These are phyloP conservation scores for Zaprionus nigranus DNA, from an alignment of 1,140 invertebrate species.

Conservation along the genomic window DNA sequence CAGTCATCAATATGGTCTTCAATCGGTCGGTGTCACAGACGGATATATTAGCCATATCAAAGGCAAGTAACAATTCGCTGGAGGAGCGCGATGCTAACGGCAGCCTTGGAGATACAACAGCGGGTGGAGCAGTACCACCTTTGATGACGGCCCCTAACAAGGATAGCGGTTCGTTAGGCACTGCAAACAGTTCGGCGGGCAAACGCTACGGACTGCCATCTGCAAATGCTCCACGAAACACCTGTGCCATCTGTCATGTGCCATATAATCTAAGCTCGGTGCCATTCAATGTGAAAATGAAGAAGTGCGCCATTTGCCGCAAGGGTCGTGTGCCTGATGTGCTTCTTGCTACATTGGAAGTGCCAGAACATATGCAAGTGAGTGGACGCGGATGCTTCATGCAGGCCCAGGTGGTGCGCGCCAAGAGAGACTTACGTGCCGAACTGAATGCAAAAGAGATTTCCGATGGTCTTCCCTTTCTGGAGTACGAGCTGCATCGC, in stretches of 20 bases:
- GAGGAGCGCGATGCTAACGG: slow-evolving; percentile 72
- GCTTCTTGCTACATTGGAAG: slow-evolving; percentile 94
- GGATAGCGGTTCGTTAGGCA: slow-evolving; percentile 59
- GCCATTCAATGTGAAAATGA: slow-evolving; percentile 88
- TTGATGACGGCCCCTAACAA: slow-evolving; percentile 34
- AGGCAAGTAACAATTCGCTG: slow-evolving; percentile 60
- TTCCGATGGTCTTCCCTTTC: slow-evolving; percentile 95
- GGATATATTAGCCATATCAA: slow-evolving; percentile 72
- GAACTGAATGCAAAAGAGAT: slow-evolving; percentile 97
- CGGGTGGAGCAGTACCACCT: background rate
- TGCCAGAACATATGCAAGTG: slow-evolving; percentile 90
- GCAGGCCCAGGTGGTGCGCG: slow-evolving; percentile 91
- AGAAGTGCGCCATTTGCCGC: slow-evolving; percentile 89
- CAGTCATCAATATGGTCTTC: slow-evolving; percentile 89
- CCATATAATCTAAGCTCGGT: slow-evolving; percentile 90
- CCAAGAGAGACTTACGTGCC: slow-evolving; percentile 91
- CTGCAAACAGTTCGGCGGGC: slow-evolving; percentile 49
- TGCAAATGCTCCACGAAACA: slow-evolving; percentile 58
- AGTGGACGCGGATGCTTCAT: slow-evolving; percentile 90
- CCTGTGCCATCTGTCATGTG: slow-evolving; percentile 90
- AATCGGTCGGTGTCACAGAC: slow-evolving; percentile 79
- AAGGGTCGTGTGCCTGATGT: slow-evolving; percentile 95
- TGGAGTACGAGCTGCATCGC: slow-evolving; percentile 97
- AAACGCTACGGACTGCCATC: slow-evolving; percentile 61
- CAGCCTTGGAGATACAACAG: slow-evolving; percentile 45